Evolutionary conservation across 2,797 vertebrate genomes (phyloP), one percentile per base, ranked within the genome.

Genomic region (Acrossocheilus fasciatus): DNA sequence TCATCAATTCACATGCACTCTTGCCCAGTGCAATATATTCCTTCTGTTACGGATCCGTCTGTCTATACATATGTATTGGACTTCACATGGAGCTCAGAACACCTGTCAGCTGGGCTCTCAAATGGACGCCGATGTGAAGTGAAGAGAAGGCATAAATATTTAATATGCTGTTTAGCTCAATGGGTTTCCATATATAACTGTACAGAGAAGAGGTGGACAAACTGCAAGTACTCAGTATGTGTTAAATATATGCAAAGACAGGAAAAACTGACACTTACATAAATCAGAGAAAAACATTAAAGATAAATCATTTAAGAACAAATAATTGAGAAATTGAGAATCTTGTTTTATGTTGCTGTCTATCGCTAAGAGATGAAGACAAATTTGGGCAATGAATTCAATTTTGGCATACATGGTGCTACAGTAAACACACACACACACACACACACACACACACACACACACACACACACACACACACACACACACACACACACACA

Each of bases 1-100:
- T 89, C 82, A 88, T 88, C 90, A 87, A 59, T 81, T 81, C 70
- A 41, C 39, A 69, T 90, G 77, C 86, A 84, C 84, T 85, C 62
- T 86, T 45, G 30, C 66, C 64, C 69, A 72, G 39, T n/a, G 68
- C 83, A 82, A 84, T 84, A 85, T 85, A 89, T 72, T 87, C 82
- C 70, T 81, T 36, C 74, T 43, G 57, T 72, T 88, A 76, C 6
- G 8, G 39, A 30, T 66, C 36, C 54, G 54, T 59, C 74, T 69
- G 86, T 90, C 86, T 86, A 88, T 84, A 88, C 82, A 87, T 84
- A 89, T 83, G 57, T 81, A 84, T n/a, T 82, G 62, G 64, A 66
- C 41, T 83, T 87, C 75, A 86, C 68, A 89, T 59, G 83, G 79
- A 69, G 86, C 76, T 79, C 47, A 82, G 64, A 78, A 68, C 83